Evolutionary conservation across 2,113 vertebrate species (phyloP).

Genomic region (Perca schrenkii): DNA sequence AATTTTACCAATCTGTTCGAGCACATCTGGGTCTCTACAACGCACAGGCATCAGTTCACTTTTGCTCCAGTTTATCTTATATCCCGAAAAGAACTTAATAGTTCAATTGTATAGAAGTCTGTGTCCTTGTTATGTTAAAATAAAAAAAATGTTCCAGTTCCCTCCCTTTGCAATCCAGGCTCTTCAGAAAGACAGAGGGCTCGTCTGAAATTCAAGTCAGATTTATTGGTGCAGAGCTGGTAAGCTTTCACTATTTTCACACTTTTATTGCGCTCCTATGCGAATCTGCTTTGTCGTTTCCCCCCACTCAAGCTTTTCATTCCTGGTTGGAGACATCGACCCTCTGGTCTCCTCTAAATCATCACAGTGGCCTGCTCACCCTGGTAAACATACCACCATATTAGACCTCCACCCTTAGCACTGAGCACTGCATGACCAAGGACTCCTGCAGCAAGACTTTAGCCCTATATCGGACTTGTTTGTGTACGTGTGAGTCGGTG

Average conservation of each 20-base stretch:
- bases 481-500: constrained; percentile 39
- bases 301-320: constrained; percentile 26
- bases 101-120: neutral
- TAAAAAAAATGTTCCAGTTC: neutral
- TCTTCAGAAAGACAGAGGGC: constrained; percentile 33
- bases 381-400: constrained; percentile 40
- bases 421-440: constrained; percentile 5
- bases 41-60: neutral
- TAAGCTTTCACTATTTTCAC: neutral
- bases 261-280: constrained; percentile 41
- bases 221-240: constrained; percentile 54
- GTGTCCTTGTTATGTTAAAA: neutral
- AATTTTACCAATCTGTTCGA: too few relatives aligned
- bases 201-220: constrained; percentile 56
- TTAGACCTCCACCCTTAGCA: constrained; percentile 6
- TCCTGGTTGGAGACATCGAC: constrained; percentile 45
- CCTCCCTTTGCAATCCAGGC: neutral
- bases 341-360: constrained; percentile 35
- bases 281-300: constrained; percentile 69
- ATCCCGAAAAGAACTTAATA: neutral
- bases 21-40: too few relatives aligned
- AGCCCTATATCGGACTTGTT: constrained; percentile 33
- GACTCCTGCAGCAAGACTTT: constrained; percentile 34
- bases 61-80: neutral
- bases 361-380: constrained; percentile 28